Conservation (phyloP, 2,797 vertebrate species). For the Gallirallus australis region DNA sequence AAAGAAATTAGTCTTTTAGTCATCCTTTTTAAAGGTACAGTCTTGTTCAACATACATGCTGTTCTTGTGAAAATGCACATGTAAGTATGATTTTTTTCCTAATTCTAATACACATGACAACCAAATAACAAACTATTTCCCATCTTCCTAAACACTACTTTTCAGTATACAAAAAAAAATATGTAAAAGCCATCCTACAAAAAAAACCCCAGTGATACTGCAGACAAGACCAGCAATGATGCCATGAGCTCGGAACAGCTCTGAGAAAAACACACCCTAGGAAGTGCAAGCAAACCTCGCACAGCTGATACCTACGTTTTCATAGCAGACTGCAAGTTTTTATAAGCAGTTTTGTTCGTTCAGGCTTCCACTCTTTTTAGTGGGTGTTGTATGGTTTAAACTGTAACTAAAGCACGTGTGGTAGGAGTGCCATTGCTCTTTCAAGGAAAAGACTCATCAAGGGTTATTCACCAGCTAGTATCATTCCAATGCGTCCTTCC, state of each 20-base stretch:
- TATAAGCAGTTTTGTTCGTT: conserved; percentile 54
- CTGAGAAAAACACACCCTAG: conserved; percentile 25
- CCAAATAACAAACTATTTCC: not conserved
- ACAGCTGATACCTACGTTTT: conserved; percentile 54
- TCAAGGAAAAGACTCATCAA: not conserved
- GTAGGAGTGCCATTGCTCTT: not conserved
- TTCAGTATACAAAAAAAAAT: not conserved
- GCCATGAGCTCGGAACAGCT: conserved; percentile 15
- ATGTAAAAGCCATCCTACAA: not conserved
- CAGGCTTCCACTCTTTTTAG: conserved; percentile 25
- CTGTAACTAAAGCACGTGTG: not conserved
- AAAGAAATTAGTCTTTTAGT: not conserved
- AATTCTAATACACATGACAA: not conserved
- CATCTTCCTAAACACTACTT: not conserved
- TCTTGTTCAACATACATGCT: not conserved
- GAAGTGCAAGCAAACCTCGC: conserved; percentile 64
- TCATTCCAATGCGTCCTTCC: not conserved
- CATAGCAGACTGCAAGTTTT: conserved; percentile 57
- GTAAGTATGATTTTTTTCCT: not conserved
- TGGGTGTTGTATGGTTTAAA: not conserved
- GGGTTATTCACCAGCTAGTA: not conserved
- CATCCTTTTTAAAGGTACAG: not conserved
- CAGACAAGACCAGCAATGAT: conserved; percentile 47
- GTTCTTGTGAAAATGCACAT: not conserved
- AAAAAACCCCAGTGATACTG: not conserved